Evolutionary conservation across 2,113 vertebrate genomes (phyloP), one percentile per base, ranked within the genome.

Genomic region (Daubentonia madagascariensis): DNA sequence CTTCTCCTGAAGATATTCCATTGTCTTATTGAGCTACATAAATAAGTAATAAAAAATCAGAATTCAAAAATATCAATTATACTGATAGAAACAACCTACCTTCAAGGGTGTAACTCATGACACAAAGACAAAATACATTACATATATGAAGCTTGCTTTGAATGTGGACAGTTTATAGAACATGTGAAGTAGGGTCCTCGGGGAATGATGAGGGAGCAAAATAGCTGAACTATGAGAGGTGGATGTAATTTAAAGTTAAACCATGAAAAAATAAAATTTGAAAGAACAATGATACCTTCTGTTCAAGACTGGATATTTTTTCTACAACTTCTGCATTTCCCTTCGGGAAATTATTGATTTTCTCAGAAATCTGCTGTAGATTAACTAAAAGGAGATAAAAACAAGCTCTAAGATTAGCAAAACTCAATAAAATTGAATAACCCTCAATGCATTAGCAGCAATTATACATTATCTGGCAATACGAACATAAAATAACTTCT

Each of bases 21-120:
- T 99, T 48, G 99, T 97, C 90, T 99, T 97, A 89, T 99, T 99
- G 81, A 99, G 98, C 99, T 99, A 96, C 4, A 85, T 37, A 68
- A 43, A 80, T 68, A 91, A 1, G 76, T 14, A 96, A 89, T 12
- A 89, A 85, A 94, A 85, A 94, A 16, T 85, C 0, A 37, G 2
- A 25, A 3, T 81, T 35, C 32, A 22, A 14, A 70, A 43, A 81
- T 68, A 43, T 32, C 14, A n/a, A 37, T 28, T 52, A 79, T 9
- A 22, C 10, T 22, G 35, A 1, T 50, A 80, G 17, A 7, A 50
- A 54, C n/a, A 91, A 52, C 52, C 25, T 54, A 11, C 23, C 37
- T 67, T 54, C n/a, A 37, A 40, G 5, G 1, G 12, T 40, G 35
- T 85, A 50, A 65, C 23, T 50, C 14, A 17, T 88, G 70, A 80